Evolutionary conservation across 2,888 invertebrate species (phyloP).

Genomic region (Lepidocyrtinus sp.): DNA sequence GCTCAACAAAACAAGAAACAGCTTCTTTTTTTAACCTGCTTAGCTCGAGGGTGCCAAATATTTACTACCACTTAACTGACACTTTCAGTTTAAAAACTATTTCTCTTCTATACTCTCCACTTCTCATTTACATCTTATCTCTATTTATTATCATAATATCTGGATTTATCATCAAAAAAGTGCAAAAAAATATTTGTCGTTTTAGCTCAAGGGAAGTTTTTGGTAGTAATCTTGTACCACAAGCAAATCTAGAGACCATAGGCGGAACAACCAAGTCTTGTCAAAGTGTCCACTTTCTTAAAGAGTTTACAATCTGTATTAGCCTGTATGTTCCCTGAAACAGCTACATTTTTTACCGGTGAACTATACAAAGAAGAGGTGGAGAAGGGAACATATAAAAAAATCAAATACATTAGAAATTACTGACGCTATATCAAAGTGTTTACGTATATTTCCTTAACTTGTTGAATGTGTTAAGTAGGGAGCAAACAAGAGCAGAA

Average conservation of each 20-base stretch:
- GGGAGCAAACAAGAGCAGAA: neutral
- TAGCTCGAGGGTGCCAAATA: neutral
- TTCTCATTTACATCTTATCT: conserved; percentile 8
- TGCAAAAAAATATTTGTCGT: conserved; percentile 1
- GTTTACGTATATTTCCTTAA: too few species aligned
- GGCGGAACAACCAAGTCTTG: neutral
- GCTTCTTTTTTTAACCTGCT: neutral
- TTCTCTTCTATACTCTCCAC: neutral
- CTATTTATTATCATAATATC: conserved; percentile 37
- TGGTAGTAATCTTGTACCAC: neutral
- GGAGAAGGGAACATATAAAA: neutral
- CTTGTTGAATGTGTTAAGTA: neutral
- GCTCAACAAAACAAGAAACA: too few species aligned
- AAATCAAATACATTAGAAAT: too few species aligned
- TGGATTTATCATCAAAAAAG: conserved; percentile 34
- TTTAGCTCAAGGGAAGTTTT: neutral
- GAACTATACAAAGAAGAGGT: too few species aligned
- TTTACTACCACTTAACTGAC: neutral
- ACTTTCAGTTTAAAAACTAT: neutral
- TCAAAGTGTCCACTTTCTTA: too few species aligned
- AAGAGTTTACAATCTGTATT: too few species aligned
- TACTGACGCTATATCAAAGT: too few species aligned
- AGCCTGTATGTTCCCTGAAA: neutral
- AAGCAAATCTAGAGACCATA: neutral
- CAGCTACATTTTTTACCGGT: neutral